These are phyloP conservation scores for Metacarcinus magister DNA, from an alignment of 2,888 invertebrate genomes.

Conservation along the genomic window DNA sequence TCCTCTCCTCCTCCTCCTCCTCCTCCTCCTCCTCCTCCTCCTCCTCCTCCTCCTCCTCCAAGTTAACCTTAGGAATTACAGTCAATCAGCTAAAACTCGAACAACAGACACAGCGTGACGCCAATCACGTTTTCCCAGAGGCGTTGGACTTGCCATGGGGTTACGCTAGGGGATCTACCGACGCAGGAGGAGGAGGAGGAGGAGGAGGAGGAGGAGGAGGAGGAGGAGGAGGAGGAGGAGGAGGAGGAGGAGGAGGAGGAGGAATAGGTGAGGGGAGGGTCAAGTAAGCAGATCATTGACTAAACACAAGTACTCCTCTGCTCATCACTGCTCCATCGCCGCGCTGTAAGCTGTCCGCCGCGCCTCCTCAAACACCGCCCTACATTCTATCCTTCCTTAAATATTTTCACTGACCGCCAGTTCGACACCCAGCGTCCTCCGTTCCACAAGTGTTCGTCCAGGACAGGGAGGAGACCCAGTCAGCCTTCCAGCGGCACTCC, in stretches of 20 bases:
- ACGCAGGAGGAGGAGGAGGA: background rate
- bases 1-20: background rate
- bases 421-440: constrained; percentile 62
- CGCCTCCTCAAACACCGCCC: constrained; percentile 74
- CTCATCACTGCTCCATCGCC: constrained; percentile 72
- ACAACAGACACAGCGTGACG: background rate
- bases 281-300: constrained; percentile 74
- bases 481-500: background rate
- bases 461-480: background rate
- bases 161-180: background rate
- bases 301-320: constrained; percentile 68
- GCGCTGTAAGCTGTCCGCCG: constrained; percentile 68
- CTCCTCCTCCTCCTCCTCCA: background rate
- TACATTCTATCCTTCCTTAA: constrained; percentile 77
- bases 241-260: background rate
- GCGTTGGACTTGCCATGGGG: background rate
- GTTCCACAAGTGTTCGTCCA: constrained; percentile 66
- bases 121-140: background rate
- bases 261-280: constrained; percentile 53
- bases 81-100: background rate
- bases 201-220: background rate
- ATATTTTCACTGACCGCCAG: constrained; percentile 69
- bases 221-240: background rate
- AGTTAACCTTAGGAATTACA: background rate
- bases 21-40: background rate